Base-by-base conservation (phyloP, 1,140 invertebrate species). In the Episyrphus balteatus region DNA sequence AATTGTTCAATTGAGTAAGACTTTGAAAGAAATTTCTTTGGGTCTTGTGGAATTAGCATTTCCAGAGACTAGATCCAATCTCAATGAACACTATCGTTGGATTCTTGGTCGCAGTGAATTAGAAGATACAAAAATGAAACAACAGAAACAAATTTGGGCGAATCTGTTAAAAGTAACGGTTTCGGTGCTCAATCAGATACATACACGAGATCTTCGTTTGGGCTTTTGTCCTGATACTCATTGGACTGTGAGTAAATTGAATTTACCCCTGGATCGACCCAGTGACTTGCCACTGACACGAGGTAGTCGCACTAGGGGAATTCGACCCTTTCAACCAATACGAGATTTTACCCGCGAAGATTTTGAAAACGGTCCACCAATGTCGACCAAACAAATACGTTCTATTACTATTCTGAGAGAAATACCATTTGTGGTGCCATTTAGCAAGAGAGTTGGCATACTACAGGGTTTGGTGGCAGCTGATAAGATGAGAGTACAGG, bases 351-450 rank as follows among this genome's bases (percentile, higher is more conserved):
- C 77, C 0, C 68, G 78, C 6, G 77, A 82, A 52, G 76, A 82
- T 45, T 65, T 81, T 19, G 81, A 84, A 49, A 79, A 86, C 50
- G 83, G 86, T 1, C 87, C 88, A 12, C 89, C 89, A 0, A 69
- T 94, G 30, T 89, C 91, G 0, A 87, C 86, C 13, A 88, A 84
- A 50, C 92, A 97, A 71, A 76, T 92, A 15, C 77, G 91, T 46
- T 88, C 88, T 2, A 73, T 92, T 30, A 88, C 89, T 1, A 82
- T 98, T 46, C 68, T 98, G 5, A 80, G 86, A 48, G 89, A 96
- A 68, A 80, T 97, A 50, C 94, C 94, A 1, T 98, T 97, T 73
- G 82, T 93, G 6, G 82, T 98, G 36, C 80, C 87, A 3, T 98
- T 98, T 62, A 82, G 84, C 46, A 85, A 92, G 54, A 74, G 94